Percentiles rank a stretch among this genome's conserved stretches.
phyloP scores from a whole-genome alignment of 2,113 vertebrate genomes.

The Deroptyus accipitrinus region DNA sequence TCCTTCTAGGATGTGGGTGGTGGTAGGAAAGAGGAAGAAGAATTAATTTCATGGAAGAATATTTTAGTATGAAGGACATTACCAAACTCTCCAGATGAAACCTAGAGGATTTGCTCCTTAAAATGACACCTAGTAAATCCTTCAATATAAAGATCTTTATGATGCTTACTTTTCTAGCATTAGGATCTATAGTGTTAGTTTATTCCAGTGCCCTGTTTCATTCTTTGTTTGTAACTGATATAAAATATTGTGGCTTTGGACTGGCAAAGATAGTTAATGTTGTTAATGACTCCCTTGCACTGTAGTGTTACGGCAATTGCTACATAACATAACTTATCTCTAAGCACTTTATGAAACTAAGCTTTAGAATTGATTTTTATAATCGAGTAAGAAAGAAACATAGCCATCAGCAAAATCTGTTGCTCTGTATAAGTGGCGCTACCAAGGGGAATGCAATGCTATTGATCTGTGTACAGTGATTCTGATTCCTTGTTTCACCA shows the following conservation, averaged over 20 bases:
- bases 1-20: neutral
- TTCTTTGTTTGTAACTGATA: neutral
- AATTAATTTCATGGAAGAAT: neutral
- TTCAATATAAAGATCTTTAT: neutral
- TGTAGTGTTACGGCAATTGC: neutral
- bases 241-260: neutral
- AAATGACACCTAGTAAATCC: neutral
- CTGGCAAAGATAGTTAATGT: neutral
- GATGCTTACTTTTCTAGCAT: neutral
- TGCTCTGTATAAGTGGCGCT: neutral
- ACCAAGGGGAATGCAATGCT: neutral
- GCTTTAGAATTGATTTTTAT: conserved; percentile 40
- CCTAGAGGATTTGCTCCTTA: neutral
- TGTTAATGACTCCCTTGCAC: neutral
- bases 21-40: neutral
- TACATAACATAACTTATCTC: neutral
- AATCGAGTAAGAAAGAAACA: conserved; percentile 22
- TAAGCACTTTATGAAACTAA: neutral
- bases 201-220: neutral
- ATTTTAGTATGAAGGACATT: neutral
- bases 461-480: neutral
- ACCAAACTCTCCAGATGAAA: neutral
- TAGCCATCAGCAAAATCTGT: neutral
- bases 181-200: neutral
- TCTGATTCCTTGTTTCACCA: neutral